A percentile compares a stretch with the other conserved stretches of the same genome.
Conservation (phyloP, 2,113 vertebrate species). For the Myocastor coypus region DNA sequence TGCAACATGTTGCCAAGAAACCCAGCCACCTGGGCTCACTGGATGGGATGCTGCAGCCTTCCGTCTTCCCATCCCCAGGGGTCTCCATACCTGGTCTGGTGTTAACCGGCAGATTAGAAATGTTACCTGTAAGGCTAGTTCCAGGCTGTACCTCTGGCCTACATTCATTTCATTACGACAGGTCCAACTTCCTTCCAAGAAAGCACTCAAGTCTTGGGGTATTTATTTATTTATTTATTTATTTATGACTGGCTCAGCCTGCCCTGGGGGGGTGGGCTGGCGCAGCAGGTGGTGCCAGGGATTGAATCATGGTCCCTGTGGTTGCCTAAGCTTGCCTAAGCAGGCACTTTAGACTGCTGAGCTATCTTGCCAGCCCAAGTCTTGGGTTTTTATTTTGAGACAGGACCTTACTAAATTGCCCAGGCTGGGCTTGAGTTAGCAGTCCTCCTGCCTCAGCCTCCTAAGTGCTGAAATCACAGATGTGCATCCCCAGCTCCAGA, state of each 20-base stretch:
- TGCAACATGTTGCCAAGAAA: neutral
- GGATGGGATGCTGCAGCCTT: neutral
- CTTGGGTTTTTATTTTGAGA: neutral
- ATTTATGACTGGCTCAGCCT: too few relatives aligned
- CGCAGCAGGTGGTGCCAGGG: too few relatives aligned
- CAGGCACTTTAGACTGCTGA: too few relatives aligned
- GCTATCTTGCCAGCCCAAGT: too few relatives aligned
- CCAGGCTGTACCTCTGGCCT: neutral
- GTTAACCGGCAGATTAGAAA: slow-evolving; percentile 72
- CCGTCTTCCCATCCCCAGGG: neutral
- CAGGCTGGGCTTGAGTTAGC: neutral
- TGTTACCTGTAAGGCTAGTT: slow-evolving; percentile 43
- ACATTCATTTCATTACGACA: accelerated
- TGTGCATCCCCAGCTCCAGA: neutral
- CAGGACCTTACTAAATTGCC: neutral
- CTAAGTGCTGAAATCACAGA: neutral
- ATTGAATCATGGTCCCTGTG: too few relatives aligned
- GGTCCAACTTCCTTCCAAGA: slow-evolving; percentile 23
- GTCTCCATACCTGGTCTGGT: slow-evolving; percentile 35
- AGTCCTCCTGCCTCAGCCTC: neutral
- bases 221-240: too few relatives aligned
- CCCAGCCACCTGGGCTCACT: neutral
- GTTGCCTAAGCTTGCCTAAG: too few relatives aligned
- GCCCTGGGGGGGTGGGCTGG: too few relatives aligned
- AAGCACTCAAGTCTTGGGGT: neutral